These are phyloP conservation scores for Nomada ferruginata DNA, from an alignment of 2,888 invertebrate genomes.

Conservation along the genomic window DNA sequence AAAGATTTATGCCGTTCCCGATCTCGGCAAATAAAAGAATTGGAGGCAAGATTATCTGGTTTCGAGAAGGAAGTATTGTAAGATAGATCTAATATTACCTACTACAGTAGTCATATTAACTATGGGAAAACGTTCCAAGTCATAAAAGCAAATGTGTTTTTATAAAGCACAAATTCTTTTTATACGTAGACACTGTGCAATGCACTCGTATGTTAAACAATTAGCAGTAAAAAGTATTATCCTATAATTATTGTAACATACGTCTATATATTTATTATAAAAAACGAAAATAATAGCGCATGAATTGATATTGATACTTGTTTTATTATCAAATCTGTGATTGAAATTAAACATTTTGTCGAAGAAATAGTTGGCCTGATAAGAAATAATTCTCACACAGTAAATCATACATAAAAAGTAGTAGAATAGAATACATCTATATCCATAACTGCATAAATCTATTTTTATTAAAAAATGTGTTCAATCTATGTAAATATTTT, in stretches of 20 bases:
- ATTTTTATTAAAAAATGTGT: slow-evolving; percentile 34
- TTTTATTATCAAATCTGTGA: slow-evolving; percentile 14
- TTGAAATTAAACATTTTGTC: slow-evolving; percentile 6
- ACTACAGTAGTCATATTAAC: background rate
- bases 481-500: slow-evolving; percentile 15
- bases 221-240: slow-evolving; percentile 3
- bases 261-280: slow-evolving; percentile 22
- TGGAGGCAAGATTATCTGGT: slow-evolving; percentile 60
- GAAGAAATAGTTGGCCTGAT: background rate
- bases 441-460: slow-evolving; percentile 14
- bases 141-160: background rate
- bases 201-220: background rate
- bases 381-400: background rate
- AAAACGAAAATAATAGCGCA: slow-evolving; percentile 5
- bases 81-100: slow-evolving; percentile 3
- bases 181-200: slow-evolving; percentile 8
- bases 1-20: slow-evolving; percentile 85
- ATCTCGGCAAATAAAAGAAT: slow-evolving; percentile 75
- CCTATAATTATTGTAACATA: slow-evolving; percentile 3
- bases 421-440: background rate
- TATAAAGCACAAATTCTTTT: background rate
- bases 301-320: background rate
- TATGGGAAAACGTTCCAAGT: background rate
- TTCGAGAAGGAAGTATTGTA: background rate
- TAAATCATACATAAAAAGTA: background rate